A percentile compares a stretch with the other conserved stretches of the same genome.
Evolutionary conservation across 2,888 invertebrate genomes (phyloP).

Genomic region (Pseudococcus viburni): DNA sequence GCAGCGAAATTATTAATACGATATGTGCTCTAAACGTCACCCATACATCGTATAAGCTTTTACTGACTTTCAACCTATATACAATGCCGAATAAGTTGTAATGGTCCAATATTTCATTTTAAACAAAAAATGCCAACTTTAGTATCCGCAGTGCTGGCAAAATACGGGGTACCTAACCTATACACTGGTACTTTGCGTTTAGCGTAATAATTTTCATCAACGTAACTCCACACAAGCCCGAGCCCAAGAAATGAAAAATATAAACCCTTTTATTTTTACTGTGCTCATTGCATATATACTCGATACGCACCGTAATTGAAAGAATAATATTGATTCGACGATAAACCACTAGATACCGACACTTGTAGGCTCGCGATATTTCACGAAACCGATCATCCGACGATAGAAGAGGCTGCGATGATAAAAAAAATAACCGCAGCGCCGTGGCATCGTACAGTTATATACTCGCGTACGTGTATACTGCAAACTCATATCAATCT

Average conservation of each 20-base stretch:
- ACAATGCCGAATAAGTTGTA: conserved; percentile 26
- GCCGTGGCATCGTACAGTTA: background rate
- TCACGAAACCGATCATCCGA: conserved; percentile 15
- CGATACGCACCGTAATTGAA: background rate
- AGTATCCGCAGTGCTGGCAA: background rate
- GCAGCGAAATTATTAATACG: conserved; percentile 35
- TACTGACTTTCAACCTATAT: conserved; percentile 39
- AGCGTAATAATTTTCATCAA: background rate
- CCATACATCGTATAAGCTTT: conserved; percentile 14
- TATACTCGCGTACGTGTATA: background rate
- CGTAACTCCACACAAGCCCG: too few species aligned
- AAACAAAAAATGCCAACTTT: conserved; percentile 8
- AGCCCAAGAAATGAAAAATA: background rate
- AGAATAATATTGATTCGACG: background rate
- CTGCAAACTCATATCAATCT: conserved; percentile 36
- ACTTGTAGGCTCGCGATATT: background rate
- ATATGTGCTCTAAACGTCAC: conserved; percentile 31
- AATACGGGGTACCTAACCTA: background rate
- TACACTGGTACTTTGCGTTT: background rate
- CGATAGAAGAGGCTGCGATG: background rate
- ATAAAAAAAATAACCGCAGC: background rate
- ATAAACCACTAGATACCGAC: conserved; percentile 2
- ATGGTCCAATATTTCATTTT: conserved; percentile 14
- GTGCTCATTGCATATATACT: background rate
- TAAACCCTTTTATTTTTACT: background rate